A percentile compares a stretch with the other conserved stretches of the same genome.
phyloP scores from a whole-genome alignment of 2,797 vertebrate species.

The Malacoraja senta region DNA sequence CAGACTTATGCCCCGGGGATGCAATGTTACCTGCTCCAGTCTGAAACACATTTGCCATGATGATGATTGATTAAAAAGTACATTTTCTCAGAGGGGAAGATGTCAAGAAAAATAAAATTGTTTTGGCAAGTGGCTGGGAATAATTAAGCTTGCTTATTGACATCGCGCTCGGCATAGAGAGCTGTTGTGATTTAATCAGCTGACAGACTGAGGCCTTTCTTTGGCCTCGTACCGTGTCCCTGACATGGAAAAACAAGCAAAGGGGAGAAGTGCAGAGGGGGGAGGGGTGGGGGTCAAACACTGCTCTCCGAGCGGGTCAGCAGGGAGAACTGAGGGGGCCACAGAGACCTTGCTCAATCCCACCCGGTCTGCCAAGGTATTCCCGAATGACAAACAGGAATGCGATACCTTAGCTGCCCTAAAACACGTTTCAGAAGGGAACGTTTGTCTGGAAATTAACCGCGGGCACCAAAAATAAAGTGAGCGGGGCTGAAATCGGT shows the following conservation, averaged over 20 bases:
- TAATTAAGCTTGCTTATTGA: not conserved
- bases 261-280: not conserved
- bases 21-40: not conserved
- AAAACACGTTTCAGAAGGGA: not conserved
- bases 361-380: too few relatives aligned
- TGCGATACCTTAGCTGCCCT: not conserved
- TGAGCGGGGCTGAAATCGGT: not conserved
- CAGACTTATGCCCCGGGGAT: not conserved
- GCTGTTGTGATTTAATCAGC: not conserved
- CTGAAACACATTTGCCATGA: not conserved
- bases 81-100: not conserved
- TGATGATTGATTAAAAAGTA: not conserved
- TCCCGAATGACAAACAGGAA: not conserved
- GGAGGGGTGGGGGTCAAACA: not conserved
- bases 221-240: not conserved
- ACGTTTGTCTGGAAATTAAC: not conserved
- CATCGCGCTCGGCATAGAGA: not conserved
- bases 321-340: not conserved
- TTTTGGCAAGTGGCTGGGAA: not conserved
- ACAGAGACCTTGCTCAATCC: not conserved
- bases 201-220: not conserved
- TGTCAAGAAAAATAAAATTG: not conserved
- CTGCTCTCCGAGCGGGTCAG: not conserved
- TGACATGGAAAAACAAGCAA: not conserved
- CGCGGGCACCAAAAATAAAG: not conserved